A percentile compares a stretch with the other conserved stretches of the same genome.
These are phyloP conservation scores for Ceramica pisi DNA, from an alignment of 2,888 invertebrate genomes.

Conservation along the genomic window DNA sequence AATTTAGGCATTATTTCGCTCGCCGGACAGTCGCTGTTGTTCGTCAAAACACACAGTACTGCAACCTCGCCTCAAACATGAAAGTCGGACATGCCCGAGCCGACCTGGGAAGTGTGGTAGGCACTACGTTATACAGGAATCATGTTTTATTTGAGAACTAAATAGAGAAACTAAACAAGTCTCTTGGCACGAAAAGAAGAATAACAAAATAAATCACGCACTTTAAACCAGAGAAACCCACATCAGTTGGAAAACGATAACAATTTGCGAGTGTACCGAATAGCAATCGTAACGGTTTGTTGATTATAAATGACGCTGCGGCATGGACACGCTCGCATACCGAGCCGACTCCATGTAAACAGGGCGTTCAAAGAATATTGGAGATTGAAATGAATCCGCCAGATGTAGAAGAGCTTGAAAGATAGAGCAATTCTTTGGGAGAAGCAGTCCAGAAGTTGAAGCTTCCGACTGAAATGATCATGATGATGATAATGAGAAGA, in stretches of 20 bases:
- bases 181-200: slow-evolving; percentile 8
- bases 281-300: slow-evolving; percentile 35
- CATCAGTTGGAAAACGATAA: slow-evolving; percentile 22
- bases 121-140: not conserved
- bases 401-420: not conserved
- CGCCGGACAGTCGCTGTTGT: no score
- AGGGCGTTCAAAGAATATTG: not conserved
- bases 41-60: no score
- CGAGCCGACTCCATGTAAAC: slow-evolving; percentile 26
- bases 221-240: slow-evolving; percentile 8
- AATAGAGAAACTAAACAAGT: slow-evolving; percentile 14
- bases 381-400: not conserved
- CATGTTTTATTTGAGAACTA: not conserved
- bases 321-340: slow-evolving; percentile 32
- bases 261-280: slow-evolving; percentile 37
- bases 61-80: no score
- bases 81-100: not conserved
- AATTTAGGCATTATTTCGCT: no score
- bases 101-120: no score
- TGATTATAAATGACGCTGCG: slow-evolving; percentile 29
- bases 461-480: no score
- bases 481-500: no score
- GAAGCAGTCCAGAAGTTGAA: no score
- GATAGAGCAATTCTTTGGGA: not conserved
- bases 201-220: slow-evolving; percentile 22